These are phyloP conservation scores for Rosalia funebris DNA, from an alignment of 2,888 invertebrate genomes.

Conservation along the genomic window DNA sequence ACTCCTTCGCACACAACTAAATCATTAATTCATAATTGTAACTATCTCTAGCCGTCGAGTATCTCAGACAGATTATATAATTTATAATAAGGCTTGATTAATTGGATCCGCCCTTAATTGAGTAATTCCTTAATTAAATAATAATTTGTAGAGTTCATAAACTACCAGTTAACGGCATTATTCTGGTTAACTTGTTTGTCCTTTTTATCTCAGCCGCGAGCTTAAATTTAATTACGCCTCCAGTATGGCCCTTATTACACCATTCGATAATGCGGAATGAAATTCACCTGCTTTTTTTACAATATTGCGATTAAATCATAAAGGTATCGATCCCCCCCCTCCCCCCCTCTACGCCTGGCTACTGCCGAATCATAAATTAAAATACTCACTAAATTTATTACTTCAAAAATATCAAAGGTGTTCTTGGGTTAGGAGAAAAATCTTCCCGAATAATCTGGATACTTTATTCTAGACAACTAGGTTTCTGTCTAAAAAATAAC, in stretches of 20 bases:
- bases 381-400: too few species aligned
- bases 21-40: neutral
- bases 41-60: neutral
- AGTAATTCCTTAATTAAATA: constrained; percentile 3
- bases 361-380: too few species aligned
- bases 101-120: neutral
- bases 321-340: too few species aligned
- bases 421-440: too few species aligned
- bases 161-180: neutral
- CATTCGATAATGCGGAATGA: neutral
- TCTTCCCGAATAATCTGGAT: too few species aligned
- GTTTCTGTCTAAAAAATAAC: too few species aligned
- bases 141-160: neutral
- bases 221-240: neutral
- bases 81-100: constrained; percentile 8
- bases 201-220: neutral
- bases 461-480: too few species aligned
- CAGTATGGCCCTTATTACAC: neutral
- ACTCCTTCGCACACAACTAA: neutral
- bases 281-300: neutral
- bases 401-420: too few species aligned
- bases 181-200: neutral
- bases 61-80: neutral
- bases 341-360: too few species aligned
- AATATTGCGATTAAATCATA: too few species aligned